Base-by-base conservation (phyloP, 2,113 vertebrate species). In the Hyperopisus bebe region DNA sequence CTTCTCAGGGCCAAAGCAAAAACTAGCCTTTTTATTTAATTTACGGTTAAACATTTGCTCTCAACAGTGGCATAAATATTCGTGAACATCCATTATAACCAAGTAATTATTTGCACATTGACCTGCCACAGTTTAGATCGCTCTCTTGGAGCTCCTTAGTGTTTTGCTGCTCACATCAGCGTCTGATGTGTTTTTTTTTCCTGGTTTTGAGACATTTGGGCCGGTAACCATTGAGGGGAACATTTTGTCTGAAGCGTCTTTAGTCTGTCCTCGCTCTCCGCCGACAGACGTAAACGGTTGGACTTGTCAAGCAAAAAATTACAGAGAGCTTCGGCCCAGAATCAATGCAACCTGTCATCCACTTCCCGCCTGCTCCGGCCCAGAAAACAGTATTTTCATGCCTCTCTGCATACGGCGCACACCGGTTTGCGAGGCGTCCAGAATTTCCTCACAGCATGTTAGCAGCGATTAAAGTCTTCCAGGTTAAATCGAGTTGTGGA, bases 381-480 rank as follows among this genome's bases (percentile, higher is more conserved):
- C 17, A 35, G 31, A 62, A n/a, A 87, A 42, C 31, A 1, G n/a
- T 44, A 44, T 24, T 39, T 42, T 58, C 27, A n/a, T 46, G 53
- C 48, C 21, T 58, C 53, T 88, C 87, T n/a, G 17, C 55, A 11
- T 46, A 47, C 48, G 24, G 15, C 7, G 7, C 11, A 47, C 39
- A 3, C 77, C 9, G 21, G 9, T 11, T 17, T 85, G 80, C 7
- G 46, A 89, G 42, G 84, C 51, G 87, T 90, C 70, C 86, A 24
- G 42, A 82, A 89, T 90, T 90, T 91, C 88, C 74, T 77, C 48
- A 21, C 77, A 66, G 48, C 89, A 74, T 89, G 91, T 91, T 92
- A 91, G 80, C 53, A 17, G 44, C 87, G 89, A 92, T 92, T 93
- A 92, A 91, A 87, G 88, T 92, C 90, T 90, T 91, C 85, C 90